A percentile compares a stretch with the other conserved stretches of the same genome.
phyloP scores from a whole-genome alignment of 2,797 vertebrate species.

The Aeoliscus strigatus region DNA sequence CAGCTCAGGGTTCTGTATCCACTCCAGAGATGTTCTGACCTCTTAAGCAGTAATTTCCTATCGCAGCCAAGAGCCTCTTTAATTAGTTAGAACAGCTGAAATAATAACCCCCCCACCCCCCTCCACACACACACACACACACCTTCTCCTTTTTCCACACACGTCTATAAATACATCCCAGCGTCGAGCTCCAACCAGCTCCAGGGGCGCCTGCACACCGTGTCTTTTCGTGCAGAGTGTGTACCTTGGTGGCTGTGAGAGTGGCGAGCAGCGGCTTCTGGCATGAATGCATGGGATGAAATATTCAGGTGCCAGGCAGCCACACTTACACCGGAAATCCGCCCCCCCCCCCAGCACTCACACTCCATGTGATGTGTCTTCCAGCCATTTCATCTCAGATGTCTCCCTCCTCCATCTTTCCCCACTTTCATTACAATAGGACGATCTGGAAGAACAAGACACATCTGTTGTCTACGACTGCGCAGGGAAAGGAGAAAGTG shows the following conservation, averaged over 20 bases:
- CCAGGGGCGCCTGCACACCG: slow-evolving; percentile 40
- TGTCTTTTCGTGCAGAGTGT: slow-evolving; percentile 3
- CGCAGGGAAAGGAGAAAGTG: slow-evolving; percentile 27
- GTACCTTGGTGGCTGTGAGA: slow-evolving; percentile 8
- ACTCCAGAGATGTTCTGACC: slow-evolving; percentile 26
- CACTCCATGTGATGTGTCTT: not conserved
- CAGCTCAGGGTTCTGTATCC: slow-evolving; percentile 14
- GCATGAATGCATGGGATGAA: slow-evolving; percentile 55
- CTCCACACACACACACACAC: no score
- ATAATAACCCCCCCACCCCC: no score
- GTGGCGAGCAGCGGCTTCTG: slow-evolving; percentile 24
- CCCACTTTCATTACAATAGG: no score
- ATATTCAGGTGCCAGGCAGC: slow-evolving; percentile 66
- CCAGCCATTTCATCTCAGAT: not conserved
- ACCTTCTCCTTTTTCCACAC: no score
- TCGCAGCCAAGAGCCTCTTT: slow-evolving; percentile 55
- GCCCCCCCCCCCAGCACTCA: not conserved
- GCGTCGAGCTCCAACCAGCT: slow-evolving; percentile 35
- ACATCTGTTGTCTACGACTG: not conserved
- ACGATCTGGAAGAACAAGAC: no score
- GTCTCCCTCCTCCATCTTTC: not conserved
- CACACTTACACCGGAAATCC: slow-evolving; percentile 30
- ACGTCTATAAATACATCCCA: slow-evolving; percentile 58
- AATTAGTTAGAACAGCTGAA: slow-evolving; percentile 61
- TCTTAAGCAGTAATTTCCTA: slow-evolving; percentile 43